Conservation (phyloP, 2,797 vertebrate genomes). For the Crossoptilon crossoptilon region DNA sequence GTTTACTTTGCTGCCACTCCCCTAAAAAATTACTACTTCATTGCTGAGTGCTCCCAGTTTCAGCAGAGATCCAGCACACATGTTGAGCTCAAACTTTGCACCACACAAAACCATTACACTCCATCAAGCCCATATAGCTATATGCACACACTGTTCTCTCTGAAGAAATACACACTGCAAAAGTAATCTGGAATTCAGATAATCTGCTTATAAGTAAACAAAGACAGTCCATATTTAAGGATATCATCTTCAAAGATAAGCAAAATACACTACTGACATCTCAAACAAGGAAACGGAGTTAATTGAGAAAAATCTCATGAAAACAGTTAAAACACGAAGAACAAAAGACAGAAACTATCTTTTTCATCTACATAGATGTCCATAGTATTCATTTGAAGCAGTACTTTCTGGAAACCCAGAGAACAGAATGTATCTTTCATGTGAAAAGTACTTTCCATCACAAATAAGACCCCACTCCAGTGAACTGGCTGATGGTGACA, state of each 20-base stretch:
- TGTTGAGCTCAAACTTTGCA: neutral
- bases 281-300: neutral
- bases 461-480: neutral
- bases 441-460: neutral
- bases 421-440: neutral
- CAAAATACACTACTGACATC: neutral
- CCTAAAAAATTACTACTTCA: neutral
- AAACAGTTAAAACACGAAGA: neutral
- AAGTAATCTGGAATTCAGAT: neutral
- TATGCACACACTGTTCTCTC: rapidly evolving
- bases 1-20: neutral
- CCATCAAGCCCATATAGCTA: neutral
- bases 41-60: neutral
- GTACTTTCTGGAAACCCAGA: neutral
- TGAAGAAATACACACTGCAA: neutral
- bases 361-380: neutral
- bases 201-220: neutral
- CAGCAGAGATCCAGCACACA: neutral
- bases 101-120: neutral
- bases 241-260: neutral
- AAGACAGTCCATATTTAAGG: neutral
- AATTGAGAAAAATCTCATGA: neutral
- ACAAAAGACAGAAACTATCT: neutral
- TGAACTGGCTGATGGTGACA: neutral
- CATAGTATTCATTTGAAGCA: neutral